These are phyloP conservation scores for Varecia variegata DNA, from an alignment of 2,797 vertebrate species.

Conservation along the genomic window DNA sequence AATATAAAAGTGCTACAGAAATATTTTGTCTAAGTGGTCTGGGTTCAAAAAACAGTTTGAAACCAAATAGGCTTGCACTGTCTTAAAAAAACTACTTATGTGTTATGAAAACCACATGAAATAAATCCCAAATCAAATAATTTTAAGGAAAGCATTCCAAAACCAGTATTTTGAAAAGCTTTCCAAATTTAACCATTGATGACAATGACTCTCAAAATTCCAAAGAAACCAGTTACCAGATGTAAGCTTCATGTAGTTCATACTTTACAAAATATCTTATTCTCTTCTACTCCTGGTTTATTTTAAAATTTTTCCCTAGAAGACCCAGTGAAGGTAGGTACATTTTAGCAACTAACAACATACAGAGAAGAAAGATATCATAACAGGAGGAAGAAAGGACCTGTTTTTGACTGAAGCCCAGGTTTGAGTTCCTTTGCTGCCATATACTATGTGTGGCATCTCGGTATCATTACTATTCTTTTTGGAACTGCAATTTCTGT, in stretches of 20 bases:
- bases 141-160: slow-evolving; percentile 38
- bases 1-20: slow-evolving; percentile 64
- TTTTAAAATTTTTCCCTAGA: background rate
- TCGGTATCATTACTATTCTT: background rate
- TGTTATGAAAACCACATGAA: slow-evolving; percentile 65
- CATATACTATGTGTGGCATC: background rate
- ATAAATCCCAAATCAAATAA: slow-evolving; percentile 56
- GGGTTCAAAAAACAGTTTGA: slow-evolving; percentile 46
- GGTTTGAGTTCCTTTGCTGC: background rate
- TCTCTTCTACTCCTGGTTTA: background rate
- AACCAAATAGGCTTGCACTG: slow-evolving; percentile 24
- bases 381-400: background rate
- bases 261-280: background rate
- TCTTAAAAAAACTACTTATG: slow-evolving; percentile 47
- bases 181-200: slow-evolving; percentile 46
- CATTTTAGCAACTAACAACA: background rate
- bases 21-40: slow-evolving; percentile 58
- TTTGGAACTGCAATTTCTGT: background rate
- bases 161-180: slow-evolving; percentile 45
- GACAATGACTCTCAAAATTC: slow-evolving; percentile 14
- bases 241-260: background rate
- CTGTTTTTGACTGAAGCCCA: background rate
- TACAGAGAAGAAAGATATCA: background rate
- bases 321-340: background rate
- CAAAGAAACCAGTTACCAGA: slow-evolving; percentile 16